Conservation (phyloP, 1,140 invertebrate genomes). For the Steinernema feltiae region DNA sequence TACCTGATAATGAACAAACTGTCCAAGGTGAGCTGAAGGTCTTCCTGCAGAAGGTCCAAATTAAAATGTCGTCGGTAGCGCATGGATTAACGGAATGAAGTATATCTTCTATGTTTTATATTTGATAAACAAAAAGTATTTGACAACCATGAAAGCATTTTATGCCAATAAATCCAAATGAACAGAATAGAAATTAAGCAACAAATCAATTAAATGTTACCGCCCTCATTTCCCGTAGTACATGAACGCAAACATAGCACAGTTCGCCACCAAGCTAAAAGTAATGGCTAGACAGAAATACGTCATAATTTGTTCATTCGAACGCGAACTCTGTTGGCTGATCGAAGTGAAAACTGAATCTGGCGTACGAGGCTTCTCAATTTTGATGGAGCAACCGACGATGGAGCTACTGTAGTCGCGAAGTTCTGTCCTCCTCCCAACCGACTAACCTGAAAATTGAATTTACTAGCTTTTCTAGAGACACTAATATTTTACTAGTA, state of each 20-base stretch:
- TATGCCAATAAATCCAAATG: no score
- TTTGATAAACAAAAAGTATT: no score
- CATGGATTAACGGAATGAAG: no score
- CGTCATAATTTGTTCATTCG: not conserved
- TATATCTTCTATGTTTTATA: no score
- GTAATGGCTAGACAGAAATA: not conserved
- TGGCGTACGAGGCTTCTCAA: not conserved
- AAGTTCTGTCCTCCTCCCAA: no score
- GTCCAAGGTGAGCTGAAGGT: no score
- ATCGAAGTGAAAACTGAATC: not conserved
- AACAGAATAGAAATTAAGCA: no score
- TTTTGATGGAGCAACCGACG: not conserved
- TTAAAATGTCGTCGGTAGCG: no score
- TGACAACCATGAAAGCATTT: no score
- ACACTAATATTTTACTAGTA: not conserved
- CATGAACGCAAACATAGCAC: not conserved
- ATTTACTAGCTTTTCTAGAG: not conserved
- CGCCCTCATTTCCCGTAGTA: not conserved
- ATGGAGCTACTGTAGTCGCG: not conserved
- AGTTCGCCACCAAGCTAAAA: not conserved
- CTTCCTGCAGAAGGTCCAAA: no score
- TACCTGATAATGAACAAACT: not conserved
- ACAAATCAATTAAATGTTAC: no score
- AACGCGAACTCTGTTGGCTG: not conserved
- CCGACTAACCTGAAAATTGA: no score